These are phyloP conservation scores for Zygogramma bicolorata DNA, from an alignment of 2,888 invertebrate genomes.

Conservation along the genomic window DNA sequence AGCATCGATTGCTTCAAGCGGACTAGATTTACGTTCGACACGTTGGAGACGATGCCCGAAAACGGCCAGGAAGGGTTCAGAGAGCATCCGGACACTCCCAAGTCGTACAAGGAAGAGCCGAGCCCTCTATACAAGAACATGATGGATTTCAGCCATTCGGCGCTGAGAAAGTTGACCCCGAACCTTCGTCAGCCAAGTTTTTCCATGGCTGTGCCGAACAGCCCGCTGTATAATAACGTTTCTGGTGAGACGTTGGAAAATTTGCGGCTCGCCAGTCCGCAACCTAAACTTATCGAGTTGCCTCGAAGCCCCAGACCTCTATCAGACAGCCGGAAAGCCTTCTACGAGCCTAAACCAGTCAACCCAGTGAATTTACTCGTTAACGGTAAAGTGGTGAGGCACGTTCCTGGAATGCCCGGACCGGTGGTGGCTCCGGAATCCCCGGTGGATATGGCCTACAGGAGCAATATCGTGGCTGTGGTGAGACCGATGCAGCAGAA, in stretches of 20 bases:
- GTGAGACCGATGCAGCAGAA: conserved; percentile 36
- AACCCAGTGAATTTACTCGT: conserved; percentile 70
- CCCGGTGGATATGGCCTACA: conserved; percentile 51
- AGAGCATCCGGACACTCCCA: conserved; percentile 7
- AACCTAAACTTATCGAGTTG: conserved; percentile 9
- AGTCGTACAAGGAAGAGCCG: conserved; percentile 28
- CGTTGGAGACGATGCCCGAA: conserved; percentile 5
- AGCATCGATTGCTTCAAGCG: conserved; percentile 57
- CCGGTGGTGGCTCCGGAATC: conserved; percentile 70
- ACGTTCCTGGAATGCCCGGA: conserved; percentile 90
- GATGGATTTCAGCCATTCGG: conserved; percentile 66
- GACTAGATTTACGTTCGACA: conserved; percentile 46
- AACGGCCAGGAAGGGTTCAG: conserved; percentile 18
- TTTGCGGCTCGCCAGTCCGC: conserved; percentile 19
- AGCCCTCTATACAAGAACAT: conserved; percentile 58
- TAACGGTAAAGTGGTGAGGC: conserved; percentile 83
- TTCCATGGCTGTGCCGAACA: conserved; percentile 54
- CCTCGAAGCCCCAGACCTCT: conserved; percentile 17
- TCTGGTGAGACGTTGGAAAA: conserved; percentile 12
- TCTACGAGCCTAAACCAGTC: conserved; percentile 39
- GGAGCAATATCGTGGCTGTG: conserved; percentile 43
- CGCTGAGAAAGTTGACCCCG: conserved; percentile 64
- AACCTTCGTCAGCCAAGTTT: conserved; percentile 64
- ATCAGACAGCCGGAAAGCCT: background rate
- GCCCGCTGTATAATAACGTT: conserved; percentile 40